Base-by-base conservation (phyloP, 2,113 vertebrate genomes). In the Maccullochella peelii region DNA sequence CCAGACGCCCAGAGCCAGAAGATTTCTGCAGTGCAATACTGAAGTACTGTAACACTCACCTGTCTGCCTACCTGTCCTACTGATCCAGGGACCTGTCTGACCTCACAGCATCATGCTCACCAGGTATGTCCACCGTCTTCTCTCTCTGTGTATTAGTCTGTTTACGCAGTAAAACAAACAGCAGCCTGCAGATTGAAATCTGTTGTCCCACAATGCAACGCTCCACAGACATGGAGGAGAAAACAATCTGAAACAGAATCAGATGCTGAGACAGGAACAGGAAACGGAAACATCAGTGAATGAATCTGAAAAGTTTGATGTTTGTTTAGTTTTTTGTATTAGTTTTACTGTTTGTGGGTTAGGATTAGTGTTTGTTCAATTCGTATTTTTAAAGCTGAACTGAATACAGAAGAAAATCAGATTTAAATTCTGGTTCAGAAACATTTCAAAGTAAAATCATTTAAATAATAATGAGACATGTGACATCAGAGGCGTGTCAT, bases 21-120 rank as follows among this genome's bases (percentile, higher is more conserved):
- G 61, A 75, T 55, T 71, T 30, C 72, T 88, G 79, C 79, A 49
- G 80, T 61, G 68, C 61, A 59, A 30, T 38, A 57, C 70, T 83
- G 79, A 80, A 66, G 74, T 47, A 71, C 78, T 86, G 86, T 76
- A 55, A 62, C 20, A 0, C 40, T 71, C 70, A 83, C 38, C 83
- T 55, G 76, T 68, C 73, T 68, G 40, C 27, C 65, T n/a, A 21
- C 90, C 88, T 86, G 83, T 70, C 2, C 23, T 68, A 67, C 86
- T 62, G 73, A 76, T 40, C 82, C 79, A 76, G 82, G 71, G 44
- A 81, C 81, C 88, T 67, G 84, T 90, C 90, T 87, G 87, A 86
- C 71, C 84, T 90, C 86, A 69, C 89, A 73, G 79, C 91, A 92
- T 84, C 87, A 96, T 96, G 95, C 16, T 94, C 49, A 86, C 77